These are phyloP conservation scores for Prunella himalayana DNA, from an alignment of 2,113 vertebrate species.

Conservation along the genomic window DNA sequence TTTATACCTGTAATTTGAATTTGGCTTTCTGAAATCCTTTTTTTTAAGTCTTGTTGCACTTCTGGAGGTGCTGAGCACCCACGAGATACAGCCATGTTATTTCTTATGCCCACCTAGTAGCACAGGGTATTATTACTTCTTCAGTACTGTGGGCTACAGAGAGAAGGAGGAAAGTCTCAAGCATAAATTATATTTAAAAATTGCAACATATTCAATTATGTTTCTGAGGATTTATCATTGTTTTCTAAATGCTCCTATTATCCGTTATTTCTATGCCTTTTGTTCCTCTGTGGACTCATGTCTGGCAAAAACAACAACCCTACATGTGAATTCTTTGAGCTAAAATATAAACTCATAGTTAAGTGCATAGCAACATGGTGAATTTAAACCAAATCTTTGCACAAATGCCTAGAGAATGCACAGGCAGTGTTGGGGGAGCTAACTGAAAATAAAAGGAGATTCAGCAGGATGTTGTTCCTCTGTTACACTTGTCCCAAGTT, in stretches of 20 bases:
- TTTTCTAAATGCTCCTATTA: conserved; percentile 29
- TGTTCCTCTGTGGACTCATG: background rate
- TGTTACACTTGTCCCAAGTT: background rate
- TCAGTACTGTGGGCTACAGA: background rate
- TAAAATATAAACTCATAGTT: background rate
- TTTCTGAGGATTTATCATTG: conserved; percentile 1
- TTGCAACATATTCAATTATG: background rate
- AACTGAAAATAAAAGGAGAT: conserved; percentile 22
- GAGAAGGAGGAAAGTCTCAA: background rate
- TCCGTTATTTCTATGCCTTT: background rate
- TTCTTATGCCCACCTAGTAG: background rate
- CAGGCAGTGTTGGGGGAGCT: background rate
- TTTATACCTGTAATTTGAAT: background rate
- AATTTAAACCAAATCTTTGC: background rate
- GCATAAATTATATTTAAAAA: background rate
- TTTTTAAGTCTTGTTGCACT: background rate
- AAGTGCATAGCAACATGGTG: background rate
- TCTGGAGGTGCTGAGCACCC: background rate
- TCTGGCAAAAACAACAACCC: background rate
- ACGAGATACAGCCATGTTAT: background rate
- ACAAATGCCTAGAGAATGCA: conserved; percentile 7
- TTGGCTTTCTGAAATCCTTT: background rate
- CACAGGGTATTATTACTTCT: background rate
- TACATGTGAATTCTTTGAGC: background rate
- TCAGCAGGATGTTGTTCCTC: background rate